Evolutionary conservation across 2,113 vertebrate genomes (phyloP).

Genomic region (Alouatta palliata): DNA sequence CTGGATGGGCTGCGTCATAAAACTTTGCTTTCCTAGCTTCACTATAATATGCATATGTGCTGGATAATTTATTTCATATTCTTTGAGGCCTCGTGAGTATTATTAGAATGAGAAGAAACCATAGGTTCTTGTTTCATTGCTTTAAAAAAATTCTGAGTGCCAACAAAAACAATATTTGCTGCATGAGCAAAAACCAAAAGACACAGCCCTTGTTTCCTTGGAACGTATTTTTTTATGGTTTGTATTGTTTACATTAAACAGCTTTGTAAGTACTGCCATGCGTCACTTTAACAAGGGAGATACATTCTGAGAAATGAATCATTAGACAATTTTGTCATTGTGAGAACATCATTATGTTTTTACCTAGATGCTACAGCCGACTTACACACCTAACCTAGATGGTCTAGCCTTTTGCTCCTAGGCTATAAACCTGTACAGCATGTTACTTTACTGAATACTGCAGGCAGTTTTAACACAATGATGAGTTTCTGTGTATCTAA

Average conservation of each 20-base stretch:
- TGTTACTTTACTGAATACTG: not conserved
- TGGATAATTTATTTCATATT: constrained; percentile 60
- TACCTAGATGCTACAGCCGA: too few species aligned
- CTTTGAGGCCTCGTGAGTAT: constrained; percentile 56
- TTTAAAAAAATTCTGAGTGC: constrained; percentile 68
- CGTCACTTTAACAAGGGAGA: not conserved
- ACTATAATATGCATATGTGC: not conserved
- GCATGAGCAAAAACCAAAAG: constrained; percentile 29
- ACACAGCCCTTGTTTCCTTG: not conserved
- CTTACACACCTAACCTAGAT: not conserved
- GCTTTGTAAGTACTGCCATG: not conserved
- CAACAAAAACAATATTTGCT: constrained; percentile 63
- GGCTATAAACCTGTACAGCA: not conserved
- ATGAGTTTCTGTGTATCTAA: not conserved
- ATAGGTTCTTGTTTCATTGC: constrained; percentile 45
- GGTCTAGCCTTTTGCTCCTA: not conserved
- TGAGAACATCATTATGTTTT: not conserved
- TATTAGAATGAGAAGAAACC: constrained; percentile 65
- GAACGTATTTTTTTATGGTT: constrained; percentile 38
- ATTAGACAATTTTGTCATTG: not conserved
- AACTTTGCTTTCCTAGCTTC: not conserved
- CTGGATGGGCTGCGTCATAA: not conserved
- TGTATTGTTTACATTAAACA: constrained; percentile 23
- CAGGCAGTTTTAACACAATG: not conserved
- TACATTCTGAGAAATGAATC: not conserved